These are phyloP conservation scores for Cliona cf. orientalis DNA, from an alignment of 37 sponge, comb jelly and placozoan genomes.

Conservation along the genomic window DNA sequence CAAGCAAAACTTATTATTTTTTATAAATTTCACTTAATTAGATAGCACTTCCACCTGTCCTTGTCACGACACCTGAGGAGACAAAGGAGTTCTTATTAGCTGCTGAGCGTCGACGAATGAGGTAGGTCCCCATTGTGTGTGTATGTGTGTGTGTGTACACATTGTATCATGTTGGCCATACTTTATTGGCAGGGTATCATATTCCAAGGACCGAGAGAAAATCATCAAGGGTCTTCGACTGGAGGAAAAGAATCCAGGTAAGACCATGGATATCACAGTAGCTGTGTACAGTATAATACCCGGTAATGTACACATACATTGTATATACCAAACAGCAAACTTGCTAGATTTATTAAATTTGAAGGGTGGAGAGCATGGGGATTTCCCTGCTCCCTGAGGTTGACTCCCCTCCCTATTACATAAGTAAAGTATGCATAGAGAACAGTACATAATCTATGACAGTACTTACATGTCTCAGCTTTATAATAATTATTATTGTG, in stretches of 20 bases:
- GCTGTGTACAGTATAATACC: no score
- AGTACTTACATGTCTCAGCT: no score
- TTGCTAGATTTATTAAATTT: neutral
- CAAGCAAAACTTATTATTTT: no score
- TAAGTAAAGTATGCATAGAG: no score
- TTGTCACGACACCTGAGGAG: conserved; percentile 29
- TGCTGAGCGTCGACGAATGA: conserved; percentile 57
- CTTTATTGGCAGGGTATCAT: conserved; percentile 7
- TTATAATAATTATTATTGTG: no score
- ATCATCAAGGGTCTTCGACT: neutral
- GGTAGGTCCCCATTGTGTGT: neutral
- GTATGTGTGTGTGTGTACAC: neutral
- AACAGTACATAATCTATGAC: no score
- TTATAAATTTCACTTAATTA: neutral
- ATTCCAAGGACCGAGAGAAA: conserved; percentile 25
- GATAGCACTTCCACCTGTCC: conserved; percentile 43
- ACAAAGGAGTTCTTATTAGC: conserved; percentile 45
- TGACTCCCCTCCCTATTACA: no score
- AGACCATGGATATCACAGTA: no score
- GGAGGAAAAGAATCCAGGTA: neutral
- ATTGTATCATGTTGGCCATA: neutral
- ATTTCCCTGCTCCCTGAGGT: no score
- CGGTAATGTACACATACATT: neutral
- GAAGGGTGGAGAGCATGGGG: no score
- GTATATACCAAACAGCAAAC: neutral